Percentiles rank a stretch among this genome's conserved stretches.
Conservation (phyloP, 2,113 vertebrate genomes). For the Neoarius graeffei region DNA sequence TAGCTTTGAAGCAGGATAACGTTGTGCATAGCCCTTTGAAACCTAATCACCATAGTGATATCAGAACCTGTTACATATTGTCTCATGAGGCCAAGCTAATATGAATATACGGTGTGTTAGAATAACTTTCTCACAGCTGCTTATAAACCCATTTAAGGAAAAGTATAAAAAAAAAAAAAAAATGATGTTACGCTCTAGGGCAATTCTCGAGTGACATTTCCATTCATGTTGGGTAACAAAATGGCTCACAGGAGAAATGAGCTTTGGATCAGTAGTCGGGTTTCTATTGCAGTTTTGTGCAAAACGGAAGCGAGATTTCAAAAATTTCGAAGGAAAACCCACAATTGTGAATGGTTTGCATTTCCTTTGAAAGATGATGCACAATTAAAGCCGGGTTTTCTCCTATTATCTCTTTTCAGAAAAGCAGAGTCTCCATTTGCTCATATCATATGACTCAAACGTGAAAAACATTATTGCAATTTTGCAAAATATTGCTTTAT, state of each 20-base stretch:
- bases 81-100: background rate
- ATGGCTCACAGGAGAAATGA: background rate
- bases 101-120: background rate
- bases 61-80: background rate
- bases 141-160: background rate
- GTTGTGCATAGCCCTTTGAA: background rate
- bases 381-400: no score
- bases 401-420: no score
- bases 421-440: no score
- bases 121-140: background rate
- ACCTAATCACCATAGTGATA: background rate
- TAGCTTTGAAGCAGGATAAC: background rate
- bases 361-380: no score
- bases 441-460: no score
- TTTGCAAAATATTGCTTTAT: no score
- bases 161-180: background rate
- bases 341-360: no score
- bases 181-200: background rate
- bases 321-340: no score
- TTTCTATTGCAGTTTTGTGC: no score
- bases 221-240: background rate
- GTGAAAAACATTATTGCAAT: no score
- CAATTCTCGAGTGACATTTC: background rate
- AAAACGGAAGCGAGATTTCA: no score
- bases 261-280: background rate